These are phyloP conservation scores for Labrus mixtus DNA, from an alignment of 2,113 vertebrate genomes.

Conservation along the genomic window DNA sequence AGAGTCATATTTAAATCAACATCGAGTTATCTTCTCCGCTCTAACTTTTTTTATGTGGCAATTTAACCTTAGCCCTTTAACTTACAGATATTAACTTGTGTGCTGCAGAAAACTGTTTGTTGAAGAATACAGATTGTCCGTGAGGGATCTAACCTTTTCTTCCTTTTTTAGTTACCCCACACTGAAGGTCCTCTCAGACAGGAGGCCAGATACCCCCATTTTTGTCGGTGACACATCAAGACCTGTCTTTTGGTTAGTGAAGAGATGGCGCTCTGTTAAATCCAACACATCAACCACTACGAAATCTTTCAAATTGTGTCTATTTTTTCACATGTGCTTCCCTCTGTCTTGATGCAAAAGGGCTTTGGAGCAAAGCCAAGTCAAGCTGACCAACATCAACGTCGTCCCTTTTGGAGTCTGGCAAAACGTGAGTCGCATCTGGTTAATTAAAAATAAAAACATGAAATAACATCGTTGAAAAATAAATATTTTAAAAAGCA, in stretches of 20 bases:
- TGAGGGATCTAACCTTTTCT: neutral
- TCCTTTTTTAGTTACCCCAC: conserved; percentile 66
- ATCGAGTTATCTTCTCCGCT: too few species aligned
- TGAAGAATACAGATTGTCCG: too few species aligned
- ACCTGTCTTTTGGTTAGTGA: conserved; percentile 85
- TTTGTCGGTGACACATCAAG: conserved; percentile 86
- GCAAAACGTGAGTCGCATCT: conserved; percentile 78
- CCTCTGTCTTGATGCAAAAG: conserved; percentile 14
- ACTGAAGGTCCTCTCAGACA: conserved; percentile 75
- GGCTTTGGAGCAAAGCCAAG: conserved; percentile 81
- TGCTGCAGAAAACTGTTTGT: too few species aligned
- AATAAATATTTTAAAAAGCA: too few species aligned
- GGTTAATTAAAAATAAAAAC: too few species aligned
- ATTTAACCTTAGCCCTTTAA: too few species aligned
- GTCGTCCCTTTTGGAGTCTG: conserved; percentile 85
- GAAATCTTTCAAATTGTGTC: neutral
- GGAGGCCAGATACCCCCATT: conserved; percentile 82
- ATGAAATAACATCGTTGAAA: too few species aligned
- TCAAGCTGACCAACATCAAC: conserved; percentile 84
- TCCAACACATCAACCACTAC: neutral
- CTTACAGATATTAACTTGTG: too few species aligned
- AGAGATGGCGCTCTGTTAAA: neutral
- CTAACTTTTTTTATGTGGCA: too few species aligned
- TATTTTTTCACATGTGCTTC: neutral
- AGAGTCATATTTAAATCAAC: too few species aligned